phyloP scores from a whole-genome alignment of 2,113 vertebrate genomes.

The Brienomyrus brachyistius region DNA sequence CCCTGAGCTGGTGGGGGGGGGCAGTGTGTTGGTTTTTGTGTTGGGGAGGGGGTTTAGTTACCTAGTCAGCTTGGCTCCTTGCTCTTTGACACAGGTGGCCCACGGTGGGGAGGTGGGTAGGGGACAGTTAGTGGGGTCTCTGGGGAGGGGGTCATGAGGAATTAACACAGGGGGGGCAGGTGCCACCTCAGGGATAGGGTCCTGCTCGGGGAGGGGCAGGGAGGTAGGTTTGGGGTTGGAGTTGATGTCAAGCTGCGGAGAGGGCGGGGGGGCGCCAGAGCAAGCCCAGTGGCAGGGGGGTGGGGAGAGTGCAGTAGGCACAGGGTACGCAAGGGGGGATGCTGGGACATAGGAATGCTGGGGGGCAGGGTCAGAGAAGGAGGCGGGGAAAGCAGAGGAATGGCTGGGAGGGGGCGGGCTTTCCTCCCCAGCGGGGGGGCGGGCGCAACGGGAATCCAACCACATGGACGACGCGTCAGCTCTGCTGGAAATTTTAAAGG shows the following conservation, averaged over 20 bases:
- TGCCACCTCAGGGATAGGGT: constrained; percentile 55
- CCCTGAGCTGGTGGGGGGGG: background rate
- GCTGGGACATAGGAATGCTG: constrained; percentile 61
- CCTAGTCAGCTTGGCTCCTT: constrained; percentile 81
- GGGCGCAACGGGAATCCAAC: constrained; percentile 70
- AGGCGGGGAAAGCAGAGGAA: constrained; percentile 48
- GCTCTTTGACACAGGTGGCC: constrained; percentile 75
- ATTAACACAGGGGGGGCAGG: constrained; percentile 45
- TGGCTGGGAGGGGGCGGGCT: constrained; percentile 64
- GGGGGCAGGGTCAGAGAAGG: constrained; percentile 40
- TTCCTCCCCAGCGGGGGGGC: constrained; percentile 61
- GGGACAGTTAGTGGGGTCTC: constrained; percentile 68
- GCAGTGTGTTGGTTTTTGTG: constrained; percentile 24
- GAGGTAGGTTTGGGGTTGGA: constrained; percentile 71
- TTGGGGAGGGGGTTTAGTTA: constrained; percentile 56
- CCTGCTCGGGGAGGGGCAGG: constrained; percentile 70
- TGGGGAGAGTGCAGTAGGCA: constrained; percentile 58
- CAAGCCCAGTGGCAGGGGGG: constrained; percentile 61
- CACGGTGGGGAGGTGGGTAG: constrained; percentile 68
- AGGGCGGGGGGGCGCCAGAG: constrained; percentile 63
- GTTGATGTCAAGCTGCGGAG: constrained; percentile 70
- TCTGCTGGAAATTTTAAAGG: constrained; percentile 73
- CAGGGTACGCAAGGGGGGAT: constrained; percentile 63
- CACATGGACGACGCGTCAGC: constrained; percentile 69
- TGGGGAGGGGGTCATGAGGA: constrained; percentile 65